Conservation (phyloP, 2,797 vertebrate species). For the Poecilia wingei region DNA sequence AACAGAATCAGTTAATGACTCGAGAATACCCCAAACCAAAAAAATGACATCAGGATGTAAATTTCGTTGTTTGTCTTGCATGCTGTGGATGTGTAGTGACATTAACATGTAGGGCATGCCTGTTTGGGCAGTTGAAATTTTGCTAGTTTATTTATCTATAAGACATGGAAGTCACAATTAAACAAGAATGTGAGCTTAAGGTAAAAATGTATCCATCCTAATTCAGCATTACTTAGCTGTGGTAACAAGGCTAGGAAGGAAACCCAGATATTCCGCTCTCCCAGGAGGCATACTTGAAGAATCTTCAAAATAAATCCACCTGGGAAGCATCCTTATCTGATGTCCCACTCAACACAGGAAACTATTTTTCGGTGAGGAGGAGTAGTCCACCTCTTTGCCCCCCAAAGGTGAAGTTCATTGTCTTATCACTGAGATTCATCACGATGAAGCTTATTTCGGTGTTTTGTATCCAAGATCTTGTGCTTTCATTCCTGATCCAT, state of each 20-base stretch:
- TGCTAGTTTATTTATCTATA: not conserved
- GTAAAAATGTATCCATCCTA: not conserved
- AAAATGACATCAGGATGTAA: not conserved
- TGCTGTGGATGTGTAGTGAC: not conserved
- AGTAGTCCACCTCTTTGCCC: not conserved
- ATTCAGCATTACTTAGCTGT: not conserved
- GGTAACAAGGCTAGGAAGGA: not conserved
- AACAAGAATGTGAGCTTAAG: not conserved
- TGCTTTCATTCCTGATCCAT: not conserved
- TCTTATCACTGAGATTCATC: not conserved
- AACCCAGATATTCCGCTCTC: not conserved
- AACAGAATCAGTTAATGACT: not conserved
- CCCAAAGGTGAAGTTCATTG: not conserved
- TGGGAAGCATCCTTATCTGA: not conserved
- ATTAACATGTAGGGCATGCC: not conserved
- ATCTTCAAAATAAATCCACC: not conserved
- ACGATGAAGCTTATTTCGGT: not conserved
- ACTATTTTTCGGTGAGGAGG: not conserved
- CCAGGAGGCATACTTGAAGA: not conserved
- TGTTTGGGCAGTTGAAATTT: not conserved
- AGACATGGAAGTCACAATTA: not conserved
- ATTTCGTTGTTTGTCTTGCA: not conserved
- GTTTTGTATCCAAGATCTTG: not conserved
- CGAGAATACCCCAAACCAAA: not conserved
- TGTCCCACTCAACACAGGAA: not conserved